Conservation (phyloP, 2,113 vertebrate genomes). For the Microtus pennsylvanicus region DNA sequence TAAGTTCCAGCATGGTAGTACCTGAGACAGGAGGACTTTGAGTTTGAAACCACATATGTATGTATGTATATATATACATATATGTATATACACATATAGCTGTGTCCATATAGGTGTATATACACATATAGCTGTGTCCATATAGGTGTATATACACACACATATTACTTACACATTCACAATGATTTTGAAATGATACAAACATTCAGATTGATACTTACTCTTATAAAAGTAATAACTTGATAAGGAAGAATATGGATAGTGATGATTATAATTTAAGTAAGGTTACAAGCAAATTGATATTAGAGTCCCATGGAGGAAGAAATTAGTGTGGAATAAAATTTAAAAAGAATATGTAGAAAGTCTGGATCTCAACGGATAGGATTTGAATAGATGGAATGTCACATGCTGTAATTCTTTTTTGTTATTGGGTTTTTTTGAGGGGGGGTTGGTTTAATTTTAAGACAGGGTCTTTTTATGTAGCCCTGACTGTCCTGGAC, state of each 20-base stretch:
- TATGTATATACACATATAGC: neutral
- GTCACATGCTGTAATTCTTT: neutral
- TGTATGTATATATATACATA: neutral
- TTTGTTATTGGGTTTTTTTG: neutral
- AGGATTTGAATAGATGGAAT: conserved; percentile 36
- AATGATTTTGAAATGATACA: conserved; percentile 45
- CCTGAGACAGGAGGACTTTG: neutral
- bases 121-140: neutral
- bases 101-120: neutral
- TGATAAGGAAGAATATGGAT: conserved; percentile 29
- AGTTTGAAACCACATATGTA: neutral
- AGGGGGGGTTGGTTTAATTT: neutral
- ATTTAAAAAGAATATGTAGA: conserved; percentile 20
- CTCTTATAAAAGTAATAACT: conserved; percentile 21
- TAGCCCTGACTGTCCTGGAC: neutral
- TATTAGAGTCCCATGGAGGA: neutral
- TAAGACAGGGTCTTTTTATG: neutral
- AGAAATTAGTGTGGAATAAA: conserved; percentile 6
- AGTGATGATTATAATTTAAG: conserved; percentile 34
- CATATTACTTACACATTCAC: conserved; percentile 20
- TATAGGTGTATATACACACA: neutral
- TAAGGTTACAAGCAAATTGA: conserved; percentile 27
- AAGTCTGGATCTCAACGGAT: neutral
- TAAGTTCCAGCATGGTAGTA: neutral
- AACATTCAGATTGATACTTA: conserved; percentile 33